Percentiles rank a stretch among this genome's conserved stretches.
Conservation (phyloP, 2,888 invertebrate species). For the Metopia argyrocephala region DNA sequence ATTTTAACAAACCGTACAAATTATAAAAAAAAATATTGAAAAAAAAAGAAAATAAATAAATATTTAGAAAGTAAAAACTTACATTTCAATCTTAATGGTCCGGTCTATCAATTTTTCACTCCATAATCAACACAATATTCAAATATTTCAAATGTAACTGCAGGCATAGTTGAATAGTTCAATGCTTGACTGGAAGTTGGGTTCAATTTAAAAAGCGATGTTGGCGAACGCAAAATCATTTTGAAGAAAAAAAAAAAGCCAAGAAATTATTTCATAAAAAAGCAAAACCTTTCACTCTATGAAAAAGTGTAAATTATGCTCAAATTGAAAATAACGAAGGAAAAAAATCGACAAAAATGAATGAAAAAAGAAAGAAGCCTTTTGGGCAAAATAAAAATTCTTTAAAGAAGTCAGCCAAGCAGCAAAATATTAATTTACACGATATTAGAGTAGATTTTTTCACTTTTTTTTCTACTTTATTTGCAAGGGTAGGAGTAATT, state of each 20-base stretch:
- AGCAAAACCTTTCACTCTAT: too few species aligned
- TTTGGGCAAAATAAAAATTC: neutral
- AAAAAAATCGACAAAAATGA: slow-evolving; percentile 26
- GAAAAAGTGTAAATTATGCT: slow-evolving; percentile 33
- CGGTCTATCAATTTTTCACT: slow-evolving; percentile 30
- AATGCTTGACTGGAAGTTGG: neutral
- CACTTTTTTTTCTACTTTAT: too few species aligned
- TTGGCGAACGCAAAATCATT: neutral
- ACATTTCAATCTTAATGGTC: neutral
- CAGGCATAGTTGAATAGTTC: neutral
- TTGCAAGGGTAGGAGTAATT: too few species aligned
- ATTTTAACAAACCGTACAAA: slow-evolving; percentile 1
- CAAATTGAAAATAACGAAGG: slow-evolving; percentile 9
- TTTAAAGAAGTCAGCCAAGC: neutral
- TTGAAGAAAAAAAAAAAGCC: neutral
- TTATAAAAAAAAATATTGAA: neutral
- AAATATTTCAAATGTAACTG: slow-evolving; percentile 31
- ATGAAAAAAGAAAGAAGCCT: slow-evolving; percentile 3
- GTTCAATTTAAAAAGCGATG: neutral
- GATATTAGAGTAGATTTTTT: neutral
- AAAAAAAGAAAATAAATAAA: neutral
- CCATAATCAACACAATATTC: slow-evolving; percentile 47
- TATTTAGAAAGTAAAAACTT: neutral
- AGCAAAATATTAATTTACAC: neutral
- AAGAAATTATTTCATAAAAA: too few species aligned